Percentiles rank a stretch among this genome's conserved stretches.
These are phyloP conservation scores for Cottoperca gobio DNA, from an alignment of 2,797 vertebrate species.

Conservation along the genomic window DNA sequence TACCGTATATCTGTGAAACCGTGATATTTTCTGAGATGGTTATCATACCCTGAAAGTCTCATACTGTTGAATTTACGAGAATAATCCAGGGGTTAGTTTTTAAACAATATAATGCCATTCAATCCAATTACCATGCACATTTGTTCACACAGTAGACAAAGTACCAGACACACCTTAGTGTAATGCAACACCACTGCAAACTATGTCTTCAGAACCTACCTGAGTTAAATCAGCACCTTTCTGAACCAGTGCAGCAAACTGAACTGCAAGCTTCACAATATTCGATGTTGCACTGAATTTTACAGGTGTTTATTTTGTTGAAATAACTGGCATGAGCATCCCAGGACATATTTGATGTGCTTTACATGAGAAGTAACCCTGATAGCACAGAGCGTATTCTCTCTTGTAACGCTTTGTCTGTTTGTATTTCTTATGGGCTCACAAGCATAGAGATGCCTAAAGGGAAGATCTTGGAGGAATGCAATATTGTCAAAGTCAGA, in stretches of 20 bases:
- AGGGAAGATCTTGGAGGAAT: conserved; percentile 44
- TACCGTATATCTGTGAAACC: too few relatives aligned
- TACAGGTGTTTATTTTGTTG: conserved; percentile 16
- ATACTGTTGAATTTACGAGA: too few relatives aligned
- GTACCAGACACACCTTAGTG: conserved; percentile 20
- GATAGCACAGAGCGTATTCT: conserved; percentile 11
- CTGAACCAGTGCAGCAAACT: not conserved
- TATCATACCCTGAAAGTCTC: too few relatives aligned
- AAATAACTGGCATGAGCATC: conserved; percentile 36
- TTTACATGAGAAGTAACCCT: conserved; percentile 22
- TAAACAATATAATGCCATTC: conserved; percentile 16
- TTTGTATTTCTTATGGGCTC: conserved; percentile 47
- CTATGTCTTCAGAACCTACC: conserved; percentile 2
- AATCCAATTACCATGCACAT: conserved; percentile 36
- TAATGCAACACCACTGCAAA: conserved; percentile 10
- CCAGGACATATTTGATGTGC: conserved; percentile 9
- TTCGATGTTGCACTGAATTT: conserved; percentile 12
- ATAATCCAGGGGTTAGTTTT: conserved; percentile 8
- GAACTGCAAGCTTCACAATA: not conserved
- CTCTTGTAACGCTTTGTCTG: conserved; percentile 43
- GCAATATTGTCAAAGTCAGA: conserved; percentile 45
- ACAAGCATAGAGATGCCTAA: conserved; percentile 36
- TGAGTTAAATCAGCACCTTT: conserved; percentile 2
- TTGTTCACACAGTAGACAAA: conserved; percentile 17
- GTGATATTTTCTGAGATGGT: too few relatives aligned